Conservation (phyloP, 2,797 vertebrate genomes). For the Dendrocincla fuliginosa region DNA sequence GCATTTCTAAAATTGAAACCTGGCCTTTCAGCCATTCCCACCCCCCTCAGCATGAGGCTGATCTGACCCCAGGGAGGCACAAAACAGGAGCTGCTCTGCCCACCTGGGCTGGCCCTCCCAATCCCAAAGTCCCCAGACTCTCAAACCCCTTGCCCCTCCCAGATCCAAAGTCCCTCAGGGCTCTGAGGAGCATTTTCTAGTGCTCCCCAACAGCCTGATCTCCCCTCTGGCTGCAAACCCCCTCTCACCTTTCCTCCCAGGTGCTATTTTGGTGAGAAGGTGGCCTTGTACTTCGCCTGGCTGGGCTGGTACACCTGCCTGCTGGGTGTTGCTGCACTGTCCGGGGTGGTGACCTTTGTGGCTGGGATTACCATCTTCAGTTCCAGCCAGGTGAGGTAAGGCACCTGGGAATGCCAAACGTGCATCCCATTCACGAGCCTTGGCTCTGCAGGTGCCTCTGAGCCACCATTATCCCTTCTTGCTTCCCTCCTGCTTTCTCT, state of each 20-base stretch:
- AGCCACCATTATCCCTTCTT: not conserved
- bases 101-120: not conserved
- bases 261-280: conserved; percentile 93
- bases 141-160: not conserved
- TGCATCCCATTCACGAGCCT: accelerated
- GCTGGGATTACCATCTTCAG: conserved; percentile 83
- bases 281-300: conserved; percentile 94
- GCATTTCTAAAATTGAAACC: not conserved
- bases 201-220: accelerated
- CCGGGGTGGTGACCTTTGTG: conserved; percentile 82
- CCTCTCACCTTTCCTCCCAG: conserved; percentile 61
- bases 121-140: not conserved
- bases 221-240: not conserved
- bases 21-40: not conserved
- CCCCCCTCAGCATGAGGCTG: not conserved
- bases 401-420: not conserved
- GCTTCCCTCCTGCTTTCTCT: not conserved
- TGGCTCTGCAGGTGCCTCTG: accelerated
- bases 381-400: conserved; percentile 89
- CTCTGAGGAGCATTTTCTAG: not conserved
- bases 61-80: not conserved
- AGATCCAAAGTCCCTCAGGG: not conserved
- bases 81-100: not conserved
- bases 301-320: conserved; percentile 92
- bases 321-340: conserved; percentile 80